phyloP scores from a whole-genome alignment of 2,888 invertebrate species.

The Shargacucullia verbasci region DNA sequence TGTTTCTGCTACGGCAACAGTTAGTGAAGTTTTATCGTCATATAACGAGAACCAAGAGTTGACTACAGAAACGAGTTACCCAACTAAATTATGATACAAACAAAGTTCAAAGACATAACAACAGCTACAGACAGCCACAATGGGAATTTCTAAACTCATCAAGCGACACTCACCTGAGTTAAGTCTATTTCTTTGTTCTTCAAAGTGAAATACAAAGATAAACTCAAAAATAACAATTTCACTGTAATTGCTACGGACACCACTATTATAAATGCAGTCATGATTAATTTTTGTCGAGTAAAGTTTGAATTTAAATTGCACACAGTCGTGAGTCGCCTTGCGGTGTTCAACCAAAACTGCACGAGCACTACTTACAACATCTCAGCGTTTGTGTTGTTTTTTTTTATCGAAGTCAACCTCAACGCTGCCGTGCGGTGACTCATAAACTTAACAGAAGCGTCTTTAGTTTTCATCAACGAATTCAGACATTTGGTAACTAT shows the following conservation, averaged over 20 bases:
- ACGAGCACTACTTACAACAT: conserved; percentile 60
- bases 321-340: conserved; percentile 56
- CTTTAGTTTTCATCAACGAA: conserved; percentile 30
- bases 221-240: conserved; percentile 81
- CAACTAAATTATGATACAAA: conserved; percentile 24
- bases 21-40: too few relatives aligned
- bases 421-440: conserved; percentile 54
- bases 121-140: conserved; percentile 13
- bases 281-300: conserved; percentile 45
- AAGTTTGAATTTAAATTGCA: conserved; percentile 24
- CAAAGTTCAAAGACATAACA: conserved; percentile 30
- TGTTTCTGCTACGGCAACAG: too few relatives aligned
- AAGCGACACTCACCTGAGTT: conserved; percentile 66
- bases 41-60: too few relatives aligned
- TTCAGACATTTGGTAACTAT: conserved; percentile 25
- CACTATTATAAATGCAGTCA: conserved; percentile 81
- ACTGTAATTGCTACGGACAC: conserved; percentile 80
- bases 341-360: conserved; percentile 72
- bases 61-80: conserved; percentile 20
- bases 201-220: conserved; percentile 80
- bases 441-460: conserved; percentile 63
- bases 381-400: conserved; percentile 71
- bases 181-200: conserved; percentile 63
- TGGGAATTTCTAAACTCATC: conserved; percentile 48
- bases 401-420: conserved; percentile 73